Base-by-base conservation (phyloP, 1,140 invertebrate species). In the Lepidotrigona ventralis region DNA sequence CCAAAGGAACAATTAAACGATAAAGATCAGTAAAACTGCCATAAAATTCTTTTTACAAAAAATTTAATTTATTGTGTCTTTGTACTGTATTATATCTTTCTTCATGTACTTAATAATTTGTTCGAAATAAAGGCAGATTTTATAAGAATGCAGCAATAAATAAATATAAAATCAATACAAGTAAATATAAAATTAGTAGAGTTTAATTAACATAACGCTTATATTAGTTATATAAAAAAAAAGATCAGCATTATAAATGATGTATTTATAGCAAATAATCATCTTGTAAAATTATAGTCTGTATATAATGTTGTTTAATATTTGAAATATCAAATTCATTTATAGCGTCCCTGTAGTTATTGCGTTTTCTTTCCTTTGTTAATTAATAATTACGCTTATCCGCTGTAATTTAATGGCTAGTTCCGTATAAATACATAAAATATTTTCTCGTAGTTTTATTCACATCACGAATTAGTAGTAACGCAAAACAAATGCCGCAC, bases 321-420 rank as follows among this genome's bases (percentile, higher is more conserved):
- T 29, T 33, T 54, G 14, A 21, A 19, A 33, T 14, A 39, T 17
- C 46, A 19, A 8, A 46, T 4, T 15, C 51, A 21, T 21, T 29
- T 21, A 39, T 26, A 58, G 12, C n/a, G 15, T 1, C 51, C 1
- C 75, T 11, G 6, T 14, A 4, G 4, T 3, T 26, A 19, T 46
- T 33, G 26, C 26, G 4, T 26, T 70, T 70, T 12, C 26, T 26
- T 39, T 26, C 21, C n/a, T 46, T 39, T n/a, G 51, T 63, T 51
- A 54, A 74, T 74, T 64, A 80, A 63, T 21, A 15, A 54, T 81
- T 33, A 8, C 56, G 11, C 29, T 80, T 53, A 63, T 63, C 29
- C 56, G 9, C 1, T 26, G 26, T 29, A 56, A 29, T 68, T 54
- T 51, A 23, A 21, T n/a, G 23, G 3, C 26, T 2, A 9, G 6